These are phyloP conservation scores for Mylabris phalerata DNA, from an alignment of 1,140 invertebrate genomes.

Conservation along the genomic window DNA sequence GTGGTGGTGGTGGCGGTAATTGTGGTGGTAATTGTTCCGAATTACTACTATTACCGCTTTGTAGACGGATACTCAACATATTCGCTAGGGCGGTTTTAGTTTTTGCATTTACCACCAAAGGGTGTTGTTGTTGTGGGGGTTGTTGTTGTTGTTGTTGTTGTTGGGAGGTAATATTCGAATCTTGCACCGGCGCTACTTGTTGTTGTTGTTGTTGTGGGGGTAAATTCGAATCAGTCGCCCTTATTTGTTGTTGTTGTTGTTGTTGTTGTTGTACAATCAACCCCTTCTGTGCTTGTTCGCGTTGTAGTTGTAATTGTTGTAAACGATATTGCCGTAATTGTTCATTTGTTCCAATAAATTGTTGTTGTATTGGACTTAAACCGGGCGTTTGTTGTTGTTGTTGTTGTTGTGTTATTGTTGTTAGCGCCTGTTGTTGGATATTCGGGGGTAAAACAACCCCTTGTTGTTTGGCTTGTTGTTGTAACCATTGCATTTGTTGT, in stretches of 20 bases:
- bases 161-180: neutral
- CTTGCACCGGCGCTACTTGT: neutral
- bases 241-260: slow-evolving; percentile 42
- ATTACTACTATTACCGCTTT: slow-evolving; percentile 35
- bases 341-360: slow-evolving; percentile 48
- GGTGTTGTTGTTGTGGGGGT: neutral
- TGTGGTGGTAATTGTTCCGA: slow-evolving; percentile 31
- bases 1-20: slow-evolving; percentile 16
- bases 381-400: slow-evolving; percentile 40
- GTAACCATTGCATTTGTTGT: slow-evolving; percentile 61
- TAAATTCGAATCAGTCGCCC: slow-evolving; percentile 44
- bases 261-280: slow-evolving; percentile 15
- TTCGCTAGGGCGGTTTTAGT: slow-evolving; percentile 94
- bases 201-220: slow-evolving; percentile 22
- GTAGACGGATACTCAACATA: slow-evolving; percentile 83
- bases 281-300: slow-evolving; percentile 43
- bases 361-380: slow-evolving; percentile 43
- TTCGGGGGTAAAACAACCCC: slow-evolving; percentile 43
- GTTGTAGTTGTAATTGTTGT: slow-evolving; percentile 50
- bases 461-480: slow-evolving; percentile 52
- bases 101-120: slow-evolving; percentile 73
- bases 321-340: slow-evolving; percentile 49
- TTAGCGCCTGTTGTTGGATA: slow-evolving; percentile 33
- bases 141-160: slow-evolving; percentile 7
- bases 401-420: slow-evolving; percentile 26